Evolutionary conservation across 2,797 vertebrate species (phyloP), one percentile per base, ranked within the genome.

Genomic region (Pygocentrus nattereri): DNA sequence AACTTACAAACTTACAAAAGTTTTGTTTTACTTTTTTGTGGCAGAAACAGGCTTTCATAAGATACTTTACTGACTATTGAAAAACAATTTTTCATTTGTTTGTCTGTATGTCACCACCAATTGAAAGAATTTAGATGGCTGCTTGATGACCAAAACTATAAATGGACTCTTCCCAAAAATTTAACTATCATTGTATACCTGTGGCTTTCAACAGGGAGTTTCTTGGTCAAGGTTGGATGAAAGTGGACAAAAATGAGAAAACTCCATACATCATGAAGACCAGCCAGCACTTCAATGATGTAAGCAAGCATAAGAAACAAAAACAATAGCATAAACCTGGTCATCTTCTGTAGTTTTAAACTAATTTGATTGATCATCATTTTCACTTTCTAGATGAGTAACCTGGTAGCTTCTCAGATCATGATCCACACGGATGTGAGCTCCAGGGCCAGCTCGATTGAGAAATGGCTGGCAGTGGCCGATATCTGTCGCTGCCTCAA

Each of bases 151-250:
- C 5, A 38, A n/a, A n/a, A n/a, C n/a, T n/a, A n/a, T n/a, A n/a
- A n/a, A n/a, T n/a, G n/a, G n/a, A n/a, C n/a, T n/a, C n/a, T n/a
- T n/a, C n/a, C n/a, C n/a, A n/a, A n/a, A n/a, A n/a, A 5, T 6
- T 4, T 5, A 25, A 11, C 1, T 27, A 15, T 30, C 13, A 16
- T 27, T 27, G 10, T 15, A 27, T 16, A 64, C 30, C 25, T 58
- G 54, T 23, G 19, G 21, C 34, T 78, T n/a, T 0, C 69, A 25
- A 79, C 88, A 99, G 98, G 90, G 98, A 99, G 93, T 99, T 99
- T 90, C 95, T 99, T 70, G 97, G 98, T 81, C 98, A 99, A 88
- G 97, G 97, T 21, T 99, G 97, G 97, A 99, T 99, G 97, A 99
- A 99, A 91, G 75, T 93, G 56, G 96, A 98, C 88, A 99, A 99